phyloP scores from a whole-genome alignment of 2,113 vertebrate genomes.

The Heteronetta atricapilla region DNA sequence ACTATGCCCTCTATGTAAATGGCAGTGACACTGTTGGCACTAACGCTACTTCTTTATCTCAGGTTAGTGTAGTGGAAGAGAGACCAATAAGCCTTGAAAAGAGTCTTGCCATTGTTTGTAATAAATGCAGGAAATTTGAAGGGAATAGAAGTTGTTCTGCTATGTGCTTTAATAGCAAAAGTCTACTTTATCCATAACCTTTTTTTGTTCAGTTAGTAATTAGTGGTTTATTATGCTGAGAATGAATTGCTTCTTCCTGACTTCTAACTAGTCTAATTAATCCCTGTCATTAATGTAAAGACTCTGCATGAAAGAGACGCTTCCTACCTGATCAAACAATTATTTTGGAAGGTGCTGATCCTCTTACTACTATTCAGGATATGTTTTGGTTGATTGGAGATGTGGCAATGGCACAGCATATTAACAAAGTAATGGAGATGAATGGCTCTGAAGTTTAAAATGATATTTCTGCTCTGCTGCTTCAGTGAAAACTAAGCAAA shows the following conservation, averaged over 20 bases:
- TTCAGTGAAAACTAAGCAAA: slow-evolving; percentile 4
- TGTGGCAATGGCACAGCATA: slow-evolving; percentile 9
- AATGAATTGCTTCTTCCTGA: slow-evolving; percentile 9
- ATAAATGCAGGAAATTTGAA: not conserved
- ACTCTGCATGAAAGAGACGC: not conserved
- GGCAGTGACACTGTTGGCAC: not conserved
- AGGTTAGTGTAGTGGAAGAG: not conserved
- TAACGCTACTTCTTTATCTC: slow-evolving; percentile 9
- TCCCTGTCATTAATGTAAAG: slow-evolving; percentile 46
- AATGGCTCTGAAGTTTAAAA: slow-evolving; percentile 32
- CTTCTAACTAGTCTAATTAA: slow-evolving; percentile 55
- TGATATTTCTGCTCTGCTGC: not conserved
- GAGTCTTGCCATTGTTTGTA: not conserved
- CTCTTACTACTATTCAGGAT: slow-evolving; percentile 20
- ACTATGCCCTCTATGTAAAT: not conserved
- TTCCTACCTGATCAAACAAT: slow-evolving; percentile 58
- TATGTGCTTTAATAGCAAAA: not conserved
- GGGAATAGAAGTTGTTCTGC: slow-evolving; percentile 7
- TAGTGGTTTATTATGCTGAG: slow-evolving; percentile 44
- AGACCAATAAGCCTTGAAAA: slow-evolving; percentile 17
- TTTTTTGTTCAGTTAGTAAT: slow-evolving; percentile 10
- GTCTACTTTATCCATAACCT: not conserved
- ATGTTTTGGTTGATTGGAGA: slow-evolving; percentile 18
- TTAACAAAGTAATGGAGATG: slow-evolving; percentile 35
- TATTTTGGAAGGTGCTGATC: slow-evolving; percentile 55